These are phyloP conservation scores for Urocynchramus pylzowi DNA, from an alignment of 2,113 vertebrate genomes.

Conservation along the genomic window DNA sequence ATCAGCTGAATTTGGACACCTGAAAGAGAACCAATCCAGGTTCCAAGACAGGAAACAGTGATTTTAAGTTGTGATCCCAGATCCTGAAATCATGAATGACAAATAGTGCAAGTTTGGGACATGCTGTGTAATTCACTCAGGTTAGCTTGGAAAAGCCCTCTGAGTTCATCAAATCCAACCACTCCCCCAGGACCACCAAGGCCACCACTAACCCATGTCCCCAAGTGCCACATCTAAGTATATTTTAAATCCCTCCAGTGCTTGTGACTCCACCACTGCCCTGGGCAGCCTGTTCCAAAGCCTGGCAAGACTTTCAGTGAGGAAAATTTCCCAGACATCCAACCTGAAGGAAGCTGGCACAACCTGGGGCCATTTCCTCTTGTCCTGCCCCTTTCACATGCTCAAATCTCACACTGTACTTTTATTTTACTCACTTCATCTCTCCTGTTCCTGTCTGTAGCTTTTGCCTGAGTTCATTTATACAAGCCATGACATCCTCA, in stretches of 20 bases:
- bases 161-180: not conserved
- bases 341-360: not conserved
- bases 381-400: not conserved
- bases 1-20: slow-evolving; percentile 64
- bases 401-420: not conserved
- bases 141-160: not conserved
- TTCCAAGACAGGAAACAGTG: not conserved
- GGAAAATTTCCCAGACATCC: not conserved
- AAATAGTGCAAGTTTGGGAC: not conserved
- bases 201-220: not conserved
- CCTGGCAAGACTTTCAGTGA: not conserved
- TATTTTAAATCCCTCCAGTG: not conserved
- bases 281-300: not conserved
- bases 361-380: not conserved
- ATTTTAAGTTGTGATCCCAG: not conserved
- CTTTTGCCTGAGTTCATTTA: slow-evolving; percentile 72
- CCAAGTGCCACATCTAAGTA: not conserved
- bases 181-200: not conserved
- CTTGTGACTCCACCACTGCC: not conserved
- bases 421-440: slow-evolving; percentile 67
- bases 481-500: slow-evolving; percentile 64
- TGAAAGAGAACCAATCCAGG: slow-evolving; percentile 26
- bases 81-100: not conserved
- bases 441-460: slow-evolving; percentile 70
- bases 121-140: not conserved